These are phyloP conservation scores for Penaeus monodon DNA, from an alignment of 2,888 invertebrate species.

Conservation along the genomic window DNA sequence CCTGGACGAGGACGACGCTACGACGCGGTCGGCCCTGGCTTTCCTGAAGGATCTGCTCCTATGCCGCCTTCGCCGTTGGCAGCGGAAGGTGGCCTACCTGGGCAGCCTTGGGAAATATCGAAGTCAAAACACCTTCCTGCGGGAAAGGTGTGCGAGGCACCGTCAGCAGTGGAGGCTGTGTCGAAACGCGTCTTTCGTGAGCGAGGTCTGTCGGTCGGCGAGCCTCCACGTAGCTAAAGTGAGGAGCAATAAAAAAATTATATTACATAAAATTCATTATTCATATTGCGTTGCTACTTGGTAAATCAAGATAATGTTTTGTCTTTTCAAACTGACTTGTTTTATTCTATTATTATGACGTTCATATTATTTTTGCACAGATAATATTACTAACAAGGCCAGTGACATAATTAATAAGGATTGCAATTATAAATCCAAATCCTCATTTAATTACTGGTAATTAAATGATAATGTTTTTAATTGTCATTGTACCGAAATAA, in stretches of 20 bases:
- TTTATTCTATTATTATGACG: too few relatives aligned
- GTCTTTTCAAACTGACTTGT: too few relatives aligned
- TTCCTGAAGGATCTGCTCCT: slow-evolving; percentile 30
- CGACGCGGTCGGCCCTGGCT: slow-evolving; percentile 5
- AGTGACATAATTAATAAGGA: too few relatives aligned
- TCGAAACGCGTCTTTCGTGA: slow-evolving; percentile 22
- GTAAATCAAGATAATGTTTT: too few relatives aligned
- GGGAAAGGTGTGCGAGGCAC: background rate
- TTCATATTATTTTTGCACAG: too few relatives aligned
- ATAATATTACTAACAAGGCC: too few relatives aligned
- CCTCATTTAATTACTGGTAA: too few relatives aligned
- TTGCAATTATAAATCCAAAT: too few relatives aligned
- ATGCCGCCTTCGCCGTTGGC: slow-evolving; percentile 14
- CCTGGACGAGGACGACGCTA: background rate
- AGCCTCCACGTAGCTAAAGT: slow-evolving; percentile 40
- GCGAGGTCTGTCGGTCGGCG: slow-evolving; percentile 12
- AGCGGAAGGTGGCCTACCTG: slow-evolving; percentile 27
- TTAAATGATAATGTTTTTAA: too few relatives aligned
- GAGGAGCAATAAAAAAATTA: background rate
- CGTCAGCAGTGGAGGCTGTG: slow-evolving; percentile 4
- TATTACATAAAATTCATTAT: too few relatives aligned
- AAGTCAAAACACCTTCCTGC: slow-evolving; percentile 32
- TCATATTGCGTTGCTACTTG: too few relatives aligned
- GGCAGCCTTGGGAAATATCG: slow-evolving; percentile 11
- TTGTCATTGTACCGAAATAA: too few relatives aligned